phyloP scores from a whole-genome alignment of 2,113 vertebrate genomes.

The Microcebus jonahi region DNA sequence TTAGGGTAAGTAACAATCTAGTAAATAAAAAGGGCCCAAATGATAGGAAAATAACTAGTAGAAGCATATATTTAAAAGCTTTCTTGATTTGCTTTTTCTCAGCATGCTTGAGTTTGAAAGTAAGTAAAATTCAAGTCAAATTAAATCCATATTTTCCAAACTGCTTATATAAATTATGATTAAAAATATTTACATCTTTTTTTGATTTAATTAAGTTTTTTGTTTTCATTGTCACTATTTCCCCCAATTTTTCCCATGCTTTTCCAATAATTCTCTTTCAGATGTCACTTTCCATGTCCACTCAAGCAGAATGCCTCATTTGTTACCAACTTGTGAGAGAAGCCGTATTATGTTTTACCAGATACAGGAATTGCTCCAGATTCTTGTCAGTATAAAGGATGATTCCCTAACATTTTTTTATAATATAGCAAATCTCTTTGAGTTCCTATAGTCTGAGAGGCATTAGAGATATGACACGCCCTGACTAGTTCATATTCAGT shows the following conservation, averaged over 20 bases:
- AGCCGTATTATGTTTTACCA: background rate
- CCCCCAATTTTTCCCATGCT: background rate
- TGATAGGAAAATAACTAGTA: background rate
- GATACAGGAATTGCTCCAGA: background rate
- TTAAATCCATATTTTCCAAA: background rate
- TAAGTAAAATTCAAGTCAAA: background rate
- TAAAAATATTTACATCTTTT: background rate
- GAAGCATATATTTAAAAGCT: background rate
- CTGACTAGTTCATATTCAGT: background rate
- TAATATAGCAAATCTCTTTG: background rate
- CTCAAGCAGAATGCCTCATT: background rate
- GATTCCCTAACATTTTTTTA: background rate
- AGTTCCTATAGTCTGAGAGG: background rate
- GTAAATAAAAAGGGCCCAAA: slow-evolving; percentile 51
- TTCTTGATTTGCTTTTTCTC: slow-evolving; percentile 20
- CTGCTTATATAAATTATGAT: background rate
- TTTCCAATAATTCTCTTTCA: background rate
- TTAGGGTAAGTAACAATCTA: slow-evolving; percentile 65
- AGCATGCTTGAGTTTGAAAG: background rate
- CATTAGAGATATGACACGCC: background rate
- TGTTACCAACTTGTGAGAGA: background rate
- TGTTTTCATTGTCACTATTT: background rate
- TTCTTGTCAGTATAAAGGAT: background rate
- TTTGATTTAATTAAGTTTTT: background rate
- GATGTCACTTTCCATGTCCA: background rate